Conservation (phyloP, 2,888 invertebrate genomes). For the Chymomyza amoena region DNA sequence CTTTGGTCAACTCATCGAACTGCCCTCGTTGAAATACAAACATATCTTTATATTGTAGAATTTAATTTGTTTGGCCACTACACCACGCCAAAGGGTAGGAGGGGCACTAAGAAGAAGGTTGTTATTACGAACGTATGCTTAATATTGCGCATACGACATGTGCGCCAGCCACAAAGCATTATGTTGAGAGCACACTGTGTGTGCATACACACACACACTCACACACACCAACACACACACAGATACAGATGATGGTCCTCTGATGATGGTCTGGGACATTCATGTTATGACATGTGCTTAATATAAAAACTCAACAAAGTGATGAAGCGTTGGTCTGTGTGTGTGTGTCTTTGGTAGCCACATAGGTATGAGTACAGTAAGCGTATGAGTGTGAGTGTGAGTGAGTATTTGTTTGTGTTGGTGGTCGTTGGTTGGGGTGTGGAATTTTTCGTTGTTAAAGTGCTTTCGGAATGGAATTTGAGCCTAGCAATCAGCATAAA, state of each 20-base stretch:
- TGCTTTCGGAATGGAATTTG: not conserved
- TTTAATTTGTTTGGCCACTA: slow-evolving; percentile 49
- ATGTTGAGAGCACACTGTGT: slow-evolving; percentile 1
- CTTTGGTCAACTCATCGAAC: too few species aligned
- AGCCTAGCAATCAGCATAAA: slow-evolving; percentile 5
- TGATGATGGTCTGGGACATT: slow-evolving; percentile 1
- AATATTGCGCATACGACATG: slow-evolving; percentile 64
- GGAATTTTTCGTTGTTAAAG: not conserved
- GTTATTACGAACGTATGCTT: slow-evolving; percentile 43
- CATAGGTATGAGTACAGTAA: too few species aligned
- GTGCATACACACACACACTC: not conserved
- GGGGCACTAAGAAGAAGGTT: not conserved
- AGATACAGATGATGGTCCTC: not conserved
- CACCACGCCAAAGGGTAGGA: slow-evolving; percentile 15
- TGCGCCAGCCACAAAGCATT: slow-evolving; percentile 30
- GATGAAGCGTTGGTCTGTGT: not conserved
- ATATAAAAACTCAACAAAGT: slow-evolving; percentile 41
- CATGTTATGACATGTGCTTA: slow-evolving; percentile 63
- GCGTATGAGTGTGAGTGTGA: not conserved
- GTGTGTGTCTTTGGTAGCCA: not conserved
- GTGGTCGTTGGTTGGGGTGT: not conserved
- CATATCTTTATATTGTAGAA: slow-evolving; percentile 40
- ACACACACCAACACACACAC: too few species aligned
- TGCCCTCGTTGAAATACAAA: not conserved
- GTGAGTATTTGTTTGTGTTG: not conserved